These are phyloP conservation scores for Coregonus suidteri DNA, from an alignment of 2,797 vertebrate species.

Conservation along the genomic window DNA sequence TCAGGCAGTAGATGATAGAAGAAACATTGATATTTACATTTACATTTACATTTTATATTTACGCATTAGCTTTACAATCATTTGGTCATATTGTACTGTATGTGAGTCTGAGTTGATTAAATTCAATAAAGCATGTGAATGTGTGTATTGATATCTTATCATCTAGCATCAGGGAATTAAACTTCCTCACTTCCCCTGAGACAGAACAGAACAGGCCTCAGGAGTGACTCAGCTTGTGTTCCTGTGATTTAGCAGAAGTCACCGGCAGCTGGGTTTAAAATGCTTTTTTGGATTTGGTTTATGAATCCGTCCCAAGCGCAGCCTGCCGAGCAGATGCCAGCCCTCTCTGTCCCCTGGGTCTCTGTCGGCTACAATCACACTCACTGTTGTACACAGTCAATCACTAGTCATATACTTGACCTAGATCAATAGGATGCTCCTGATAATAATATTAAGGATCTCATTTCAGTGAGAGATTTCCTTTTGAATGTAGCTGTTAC, in stretches of 20 bases:
- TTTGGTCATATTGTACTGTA: slow-evolving; percentile 8
- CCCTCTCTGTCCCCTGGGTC: slow-evolving; percentile 44
- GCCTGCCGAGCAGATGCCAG: slow-evolving; percentile 64
- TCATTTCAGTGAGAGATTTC: slow-evolving; percentile 27
- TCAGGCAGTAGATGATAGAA: slow-evolving; percentile 12
- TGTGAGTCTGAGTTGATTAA: slow-evolving; percentile 32
- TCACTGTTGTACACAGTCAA: slow-evolving; percentile 35
- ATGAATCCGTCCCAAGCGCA: slow-evolving; percentile 53
- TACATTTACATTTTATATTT: not conserved
- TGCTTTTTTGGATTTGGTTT: slow-evolving; percentile 58
- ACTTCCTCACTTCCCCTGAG: slow-evolving; percentile 35
- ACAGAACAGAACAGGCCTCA: slow-evolving; percentile 3
- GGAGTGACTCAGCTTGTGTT: slow-evolving; percentile 43
- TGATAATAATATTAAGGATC: slow-evolving; percentile 39
- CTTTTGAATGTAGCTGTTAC: slow-evolving; percentile 16
- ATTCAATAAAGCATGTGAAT: slow-evolving; percentile 40
- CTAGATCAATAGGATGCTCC: slow-evolving; percentile 33
- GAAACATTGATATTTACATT: slow-evolving; percentile 25
- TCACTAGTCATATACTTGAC: slow-evolving; percentile 46
- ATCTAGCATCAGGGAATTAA: slow-evolving; percentile 53
- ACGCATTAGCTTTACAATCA: slow-evolving; percentile 24
- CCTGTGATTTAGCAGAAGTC: slow-evolving; percentile 54
- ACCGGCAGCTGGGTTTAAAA: slow-evolving; percentile 64
- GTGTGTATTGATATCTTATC: slow-evolving; percentile 47
- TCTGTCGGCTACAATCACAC: slow-evolving; percentile 46